Conservation (phyloP, 2,888 invertebrate species). For the Eupithecia pulchellata region DNA sequence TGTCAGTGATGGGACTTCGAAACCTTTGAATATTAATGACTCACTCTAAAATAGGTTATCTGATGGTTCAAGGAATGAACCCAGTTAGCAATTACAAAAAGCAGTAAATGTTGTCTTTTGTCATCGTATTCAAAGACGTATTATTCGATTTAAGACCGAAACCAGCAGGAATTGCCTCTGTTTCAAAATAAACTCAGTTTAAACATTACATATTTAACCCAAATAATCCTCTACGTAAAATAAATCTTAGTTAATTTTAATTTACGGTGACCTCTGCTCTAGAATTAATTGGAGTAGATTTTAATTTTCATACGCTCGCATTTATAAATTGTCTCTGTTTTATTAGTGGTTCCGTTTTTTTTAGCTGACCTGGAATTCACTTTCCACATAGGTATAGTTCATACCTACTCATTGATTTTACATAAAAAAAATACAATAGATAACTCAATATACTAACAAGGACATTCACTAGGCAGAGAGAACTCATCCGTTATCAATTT, state of each 20-base stretch:
- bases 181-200: not conserved
- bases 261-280: slow-evolving; percentile 31
- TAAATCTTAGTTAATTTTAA: slow-evolving; percentile 36
- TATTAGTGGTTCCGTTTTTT: not conserved
- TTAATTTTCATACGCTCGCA: slow-evolving; percentile 32
- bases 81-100: slow-evolving; percentile 42
- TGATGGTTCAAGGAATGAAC: slow-evolving; percentile 50
- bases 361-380: not conserved
- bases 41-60: slow-evolving; percentile 61
- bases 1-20: slow-evolving; percentile 63
- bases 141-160: not conserved
- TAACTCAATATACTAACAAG: not conserved
- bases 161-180: not conserved
- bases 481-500: slow-evolving; percentile 32
- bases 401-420: not conserved
- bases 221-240: slow-evolving; percentile 4
- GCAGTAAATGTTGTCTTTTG: slow-evolving; percentile 38
- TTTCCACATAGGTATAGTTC: not conserved
- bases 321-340: not conserved
- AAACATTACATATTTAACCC: slow-evolving; percentile 7
- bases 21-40: slow-evolving; percentile 73
- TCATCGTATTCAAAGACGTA: slow-evolving; percentile 17
- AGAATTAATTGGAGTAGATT: slow-evolving; percentile 33
- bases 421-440: not conserved
- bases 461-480: slow-evolving; percentile 2